Base-by-base conservation (phyloP, 2,113 vertebrate genomes). In the Xyliphius kryptos region DNA sequence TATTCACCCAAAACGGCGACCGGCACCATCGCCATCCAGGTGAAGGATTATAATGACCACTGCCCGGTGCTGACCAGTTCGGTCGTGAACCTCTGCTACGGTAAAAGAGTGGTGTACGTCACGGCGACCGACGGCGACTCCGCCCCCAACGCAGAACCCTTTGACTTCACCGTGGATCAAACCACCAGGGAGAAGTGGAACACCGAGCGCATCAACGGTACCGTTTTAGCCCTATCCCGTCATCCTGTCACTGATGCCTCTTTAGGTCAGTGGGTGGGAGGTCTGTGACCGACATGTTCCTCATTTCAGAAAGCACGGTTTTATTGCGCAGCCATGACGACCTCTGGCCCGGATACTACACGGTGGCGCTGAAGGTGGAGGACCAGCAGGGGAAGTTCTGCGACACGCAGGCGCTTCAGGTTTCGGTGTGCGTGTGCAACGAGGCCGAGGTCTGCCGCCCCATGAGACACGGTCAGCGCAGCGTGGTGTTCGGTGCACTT, bases 71-170 rank as follows among this genome's bases (percentile, higher is more conserved):
- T 97, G 61, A 76, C 75, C 7, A 22, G 79, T 7, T 79, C 74
- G 1, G 22, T 57, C 16, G 84, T 74, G 19, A 89, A 21, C 0
- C 19, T 92, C 63, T 99, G 96, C 67, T 68, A 79, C 0, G 61
- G 82, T 3, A 49, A 75, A 0, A 72, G 69, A 0, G 81, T 75
- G 7, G 60, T 97, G 70, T 83, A 87, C 2, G 76, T 87, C 70
- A 91, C 90, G 0, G 94, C 91, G 0, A 2, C 2, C 6, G 95
- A 99, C 56, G 7, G 50, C 47, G 95, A 98, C 9, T 47, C 73
- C 0, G 77, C 76, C 67, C 91, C 85, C 10, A 85, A 95, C 54
- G 84, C 88, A 9, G 77, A 67, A 6, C 96, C 95, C 0, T 92
- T 97, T 78, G 81, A 74, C 0, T 97, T 92, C 68, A 74, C 16